A percentile compares a stretch with the other conserved stretches of the same genome.
phyloP scores from a whole-genome alignment of 2,113 vertebrate genomes.

The Festucalex cinctus region DNA sequence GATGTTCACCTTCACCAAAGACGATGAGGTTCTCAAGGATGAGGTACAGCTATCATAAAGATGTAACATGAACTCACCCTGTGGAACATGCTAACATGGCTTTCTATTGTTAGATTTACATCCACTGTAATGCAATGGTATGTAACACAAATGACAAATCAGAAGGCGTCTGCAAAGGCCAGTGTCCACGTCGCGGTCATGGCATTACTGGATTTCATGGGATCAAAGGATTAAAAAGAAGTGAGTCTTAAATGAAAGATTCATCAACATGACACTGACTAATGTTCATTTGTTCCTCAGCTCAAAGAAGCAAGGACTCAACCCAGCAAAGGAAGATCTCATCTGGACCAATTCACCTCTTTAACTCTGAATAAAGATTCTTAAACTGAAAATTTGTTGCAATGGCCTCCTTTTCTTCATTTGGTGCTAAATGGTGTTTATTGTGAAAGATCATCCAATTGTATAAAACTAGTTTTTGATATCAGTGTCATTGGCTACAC shows the following conservation, averaged over 20 bases:
- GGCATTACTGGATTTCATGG: not conserved
- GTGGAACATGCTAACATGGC: not conserved
- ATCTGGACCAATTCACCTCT: conserved; percentile 42
- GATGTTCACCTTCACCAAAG: conserved; percentile 67
- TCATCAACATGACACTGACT: not conserved
- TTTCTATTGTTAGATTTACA: conserved; percentile 52
- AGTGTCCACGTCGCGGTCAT: conserved; percentile 34
- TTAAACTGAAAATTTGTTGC: conserved; percentile 5
- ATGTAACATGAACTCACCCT: too few species aligned
- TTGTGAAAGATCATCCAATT: too few species aligned
- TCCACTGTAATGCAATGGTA: conserved; percentile 71
- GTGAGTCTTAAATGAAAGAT: conserved; percentile 8
- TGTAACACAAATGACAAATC: conserved; percentile 51
- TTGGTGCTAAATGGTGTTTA: too few species aligned
- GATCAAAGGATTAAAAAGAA: conserved; percentile 19
- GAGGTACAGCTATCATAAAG: conserved; percentile 36
- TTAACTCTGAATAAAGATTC: conserved; percentile 34
- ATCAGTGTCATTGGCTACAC: too few species aligned
- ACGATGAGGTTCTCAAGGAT: conserved; percentile 43
- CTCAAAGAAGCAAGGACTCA: conserved; percentile 20
- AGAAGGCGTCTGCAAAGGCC: conserved; percentile 50
- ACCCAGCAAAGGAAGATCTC: conserved; percentile 28
- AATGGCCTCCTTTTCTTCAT: too few species aligned
- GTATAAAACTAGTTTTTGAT: too few species aligned
- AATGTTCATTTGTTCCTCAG: conserved; percentile 28